These are phyloP conservation scores for Palloptera scutellata DNA, from an alignment of 2,888 invertebrate species.

Conservation along the genomic window DNA sequence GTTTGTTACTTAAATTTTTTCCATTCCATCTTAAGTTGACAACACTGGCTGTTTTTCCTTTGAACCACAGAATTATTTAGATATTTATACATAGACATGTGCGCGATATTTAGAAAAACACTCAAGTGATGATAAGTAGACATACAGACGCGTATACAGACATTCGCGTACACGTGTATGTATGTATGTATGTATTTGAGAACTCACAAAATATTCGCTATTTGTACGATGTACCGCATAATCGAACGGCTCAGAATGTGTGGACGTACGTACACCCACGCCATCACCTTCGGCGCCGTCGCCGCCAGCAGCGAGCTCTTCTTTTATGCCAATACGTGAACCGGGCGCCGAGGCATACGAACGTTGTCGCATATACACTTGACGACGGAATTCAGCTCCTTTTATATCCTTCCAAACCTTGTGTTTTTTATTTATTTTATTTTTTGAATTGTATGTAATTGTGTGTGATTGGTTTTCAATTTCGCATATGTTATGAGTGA, in stretches of 20 bases:
- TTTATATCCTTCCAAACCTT: constrained; percentile 63
- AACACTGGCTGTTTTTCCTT: too few relatives aligned
- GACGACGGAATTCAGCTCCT: constrained; percentile 56
- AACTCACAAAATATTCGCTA: constrained; percentile 45
- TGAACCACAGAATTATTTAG: too few relatives aligned
- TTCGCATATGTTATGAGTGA: too few relatives aligned
- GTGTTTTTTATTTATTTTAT: constrained; percentile 25
- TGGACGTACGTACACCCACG: constrained; percentile 49
- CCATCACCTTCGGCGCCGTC: constrained; percentile 24
- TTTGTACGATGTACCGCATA: constrained; percentile 42
- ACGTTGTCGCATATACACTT: constrained; percentile 60
- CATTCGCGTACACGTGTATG: too few relatives aligned
- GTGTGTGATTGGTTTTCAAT: constrained; percentile 1
- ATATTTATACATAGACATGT: too few relatives aligned
- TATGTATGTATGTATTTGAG: not conserved
- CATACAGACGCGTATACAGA: too few relatives aligned
- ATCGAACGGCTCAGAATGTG: constrained; percentile 54
- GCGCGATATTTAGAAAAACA: too few relatives aligned
- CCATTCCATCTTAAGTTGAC: too few relatives aligned
- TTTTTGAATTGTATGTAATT: too few relatives aligned
- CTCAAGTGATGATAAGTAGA: too few relatives aligned
- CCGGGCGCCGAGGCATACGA: constrained; percentile 62
- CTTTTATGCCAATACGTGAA: constrained; percentile 58
- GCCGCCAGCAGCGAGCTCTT: constrained; percentile 42
- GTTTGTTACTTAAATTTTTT: too few relatives aligned